Evolutionary conservation across 2,797 vertebrate genomes (phyloP), one percentile per base, ranked within the genome.

Genomic region (Pseudomugil tenellus): DNA sequence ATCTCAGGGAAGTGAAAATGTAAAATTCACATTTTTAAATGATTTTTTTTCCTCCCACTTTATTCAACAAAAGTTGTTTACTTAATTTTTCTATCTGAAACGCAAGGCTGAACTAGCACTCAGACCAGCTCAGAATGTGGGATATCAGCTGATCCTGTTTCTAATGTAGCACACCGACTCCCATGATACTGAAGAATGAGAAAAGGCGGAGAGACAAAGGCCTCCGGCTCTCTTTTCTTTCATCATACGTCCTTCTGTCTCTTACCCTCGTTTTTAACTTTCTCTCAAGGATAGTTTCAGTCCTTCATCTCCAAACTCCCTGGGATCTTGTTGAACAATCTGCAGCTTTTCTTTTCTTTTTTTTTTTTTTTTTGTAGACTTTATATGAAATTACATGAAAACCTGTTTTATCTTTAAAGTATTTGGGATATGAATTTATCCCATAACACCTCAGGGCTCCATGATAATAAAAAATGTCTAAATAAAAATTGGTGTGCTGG

Each of bases 81-180:
- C n/a, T n/a, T 4, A 28, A 3, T 43, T 46, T 19, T 31, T 10
- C 58, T 69, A 71, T n/a, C 29, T 29, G 41, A 53, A 51, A 61
- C 26, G 39, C 60, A 41, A 35, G 2, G 23, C 59, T 67, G 59
- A 62, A 63, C 58, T 54, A 16, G 56, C 53, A n/a, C 39, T 59
- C 34, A 55, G 68, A 72, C 74, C 67, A 70, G 67, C 14, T 19
- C 56, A 81, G 64, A 74, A 88, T 87, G 72, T 84, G 74, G 84
- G 81, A 80, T 80, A 79, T 84, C 77, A 84, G 79, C 81, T 83
- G 83, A 83, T 87, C 66, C 46, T 66, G 78, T 76, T 89, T 80
- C 79, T 67, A 84, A 89, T 86, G 83, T 85, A 88, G 87, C 71
- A 86, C 84, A 87, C 74, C 16, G 74, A 86, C 87, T 91, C 89